A percentile compares a stretch with the other conserved stretches of the same genome.
phyloP scores from a whole-genome alignment of 1,140 invertebrate species.

The Drosophila mayri region DNA sequence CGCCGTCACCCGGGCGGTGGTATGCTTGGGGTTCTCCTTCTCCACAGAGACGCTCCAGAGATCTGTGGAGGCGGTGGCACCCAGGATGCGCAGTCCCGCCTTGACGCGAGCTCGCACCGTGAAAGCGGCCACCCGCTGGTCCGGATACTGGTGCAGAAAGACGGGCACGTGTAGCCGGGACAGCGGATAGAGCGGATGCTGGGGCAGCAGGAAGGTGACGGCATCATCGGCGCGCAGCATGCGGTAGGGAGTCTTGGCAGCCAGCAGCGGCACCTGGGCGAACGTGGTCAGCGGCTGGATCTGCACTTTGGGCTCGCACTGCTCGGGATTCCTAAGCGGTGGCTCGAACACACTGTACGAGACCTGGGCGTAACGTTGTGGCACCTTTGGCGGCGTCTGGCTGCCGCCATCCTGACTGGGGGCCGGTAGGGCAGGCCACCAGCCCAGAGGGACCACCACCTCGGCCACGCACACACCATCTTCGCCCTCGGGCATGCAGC shows the following conservation, averaged over 20 bases:
- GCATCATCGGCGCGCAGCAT: slow-evolving; percentile 92
- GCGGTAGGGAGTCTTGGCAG: slow-evolving; percentile 92
- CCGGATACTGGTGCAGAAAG: slow-evolving; percentile 89
- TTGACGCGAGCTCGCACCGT: slow-evolving; percentile 94
- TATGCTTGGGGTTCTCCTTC: slow-evolving; percentile 91
- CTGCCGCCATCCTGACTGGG: slow-evolving; percentile 86
- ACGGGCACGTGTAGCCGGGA: slow-evolving; percentile 95
- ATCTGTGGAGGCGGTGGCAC: slow-evolving; percentile 90
- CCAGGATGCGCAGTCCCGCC: slow-evolving; percentile 92
- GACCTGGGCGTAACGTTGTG: slow-evolving; percentile 90
- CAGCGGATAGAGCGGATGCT: slow-evolving; percentile 93
- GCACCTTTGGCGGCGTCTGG: slow-evolving; percentile 87
- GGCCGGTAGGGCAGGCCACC: slow-evolving; percentile 92
- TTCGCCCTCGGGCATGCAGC: slow-evolving; percentile 94
- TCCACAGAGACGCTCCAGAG: slow-evolving; percentile 95
- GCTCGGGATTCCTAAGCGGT: slow-evolving; percentile 87
- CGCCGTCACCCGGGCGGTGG: slow-evolving; percentile 93
- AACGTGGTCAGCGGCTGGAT: slow-evolving; percentile 87
- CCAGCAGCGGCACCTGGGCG: slow-evolving; percentile 88
- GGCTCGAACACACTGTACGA: slow-evolving; percentile 94
- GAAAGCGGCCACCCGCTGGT: slow-evolving; percentile 90
- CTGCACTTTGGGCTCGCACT: slow-evolving; percentile 90
- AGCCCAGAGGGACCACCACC: slow-evolving; percentile 91
- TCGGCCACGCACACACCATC: slow-evolving; percentile 96
- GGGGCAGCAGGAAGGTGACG: slow-evolving; percentile 93